These are phyloP conservation scores for Prochilodus magdalenae DNA, from an alignment of 2,113 vertebrate species.

Conservation along the genomic window DNA sequence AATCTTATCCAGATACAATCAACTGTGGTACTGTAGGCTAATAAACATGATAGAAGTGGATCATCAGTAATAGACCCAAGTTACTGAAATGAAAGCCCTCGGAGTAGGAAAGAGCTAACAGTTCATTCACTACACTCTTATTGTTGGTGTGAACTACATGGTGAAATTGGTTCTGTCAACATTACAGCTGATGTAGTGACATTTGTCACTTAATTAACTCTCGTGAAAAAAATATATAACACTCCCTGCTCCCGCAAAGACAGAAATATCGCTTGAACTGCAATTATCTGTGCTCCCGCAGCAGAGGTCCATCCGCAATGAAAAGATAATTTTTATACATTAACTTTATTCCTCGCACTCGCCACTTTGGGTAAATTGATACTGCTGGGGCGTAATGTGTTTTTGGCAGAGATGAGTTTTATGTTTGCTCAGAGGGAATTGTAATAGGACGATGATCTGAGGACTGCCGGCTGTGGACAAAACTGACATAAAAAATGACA, in stretches of 20 bases:
- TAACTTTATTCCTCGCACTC: not conserved
- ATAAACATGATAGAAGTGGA: no score
- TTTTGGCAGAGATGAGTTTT: conserved; percentile 9
- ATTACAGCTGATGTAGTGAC: not conserved
- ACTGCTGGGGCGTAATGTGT: not conserved
- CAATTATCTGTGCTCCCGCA: not conserved
- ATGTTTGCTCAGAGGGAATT: conserved; percentile 14
- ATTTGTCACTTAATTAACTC: conserved; percentile 22
- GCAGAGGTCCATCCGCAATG: not conserved
- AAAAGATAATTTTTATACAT: not conserved
- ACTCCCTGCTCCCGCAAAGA: not conserved
- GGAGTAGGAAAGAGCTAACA: no score
- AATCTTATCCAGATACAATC: no score
- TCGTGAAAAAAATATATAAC: not conserved
- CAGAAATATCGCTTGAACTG: not conserved
- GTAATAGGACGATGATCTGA: not conserved
- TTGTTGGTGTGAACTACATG: not conserved
- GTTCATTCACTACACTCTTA: no score
- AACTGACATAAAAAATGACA: not conserved
- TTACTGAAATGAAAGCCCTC: no score
- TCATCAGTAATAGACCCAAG: no score
- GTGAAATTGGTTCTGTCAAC: conserved; percentile 18
- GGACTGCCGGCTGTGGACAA: not conserved
- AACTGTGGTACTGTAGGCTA: no score
- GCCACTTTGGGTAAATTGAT: not conserved